Evolutionary conservation across 1,140 invertebrate genomes (phyloP).

Genomic region (Antheraea pernyi): DNA sequence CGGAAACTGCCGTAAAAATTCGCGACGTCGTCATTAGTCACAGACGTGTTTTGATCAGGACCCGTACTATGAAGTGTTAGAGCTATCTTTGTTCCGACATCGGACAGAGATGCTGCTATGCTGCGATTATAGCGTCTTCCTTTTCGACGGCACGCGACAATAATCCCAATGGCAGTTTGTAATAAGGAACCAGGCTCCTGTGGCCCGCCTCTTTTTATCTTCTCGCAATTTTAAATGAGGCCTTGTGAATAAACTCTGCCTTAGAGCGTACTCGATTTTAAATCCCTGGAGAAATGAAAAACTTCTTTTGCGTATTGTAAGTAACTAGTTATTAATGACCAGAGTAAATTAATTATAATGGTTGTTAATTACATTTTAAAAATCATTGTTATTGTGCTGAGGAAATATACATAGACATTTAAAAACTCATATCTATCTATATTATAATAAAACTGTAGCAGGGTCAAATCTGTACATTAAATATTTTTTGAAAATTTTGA

Average conservation of each 20-base stretch:
- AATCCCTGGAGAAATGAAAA: constrained; percentile 32
- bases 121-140: constrained; percentile 21
- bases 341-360: no score
- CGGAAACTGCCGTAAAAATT: constrained; percentile 66
- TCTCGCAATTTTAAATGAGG: constrained; percentile 59
- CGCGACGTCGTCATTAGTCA: constrained; percentile 65
- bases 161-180: constrained; percentile 35
- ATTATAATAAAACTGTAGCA: no score
- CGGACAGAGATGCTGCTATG: constrained; percentile 11
- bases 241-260: constrained; percentile 44
- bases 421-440: no score
- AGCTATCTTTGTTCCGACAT: constrained; percentile 29
- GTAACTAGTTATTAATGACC: constrained; percentile 1
- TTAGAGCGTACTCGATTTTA: constrained; percentile 41
- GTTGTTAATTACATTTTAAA: no score
- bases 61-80: constrained; percentile 29
- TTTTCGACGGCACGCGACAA: constrained; percentile 22
- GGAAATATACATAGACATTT: no score
- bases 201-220: constrained; percentile 42
- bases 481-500: no score
- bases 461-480: no score
- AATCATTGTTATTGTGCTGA: no score
- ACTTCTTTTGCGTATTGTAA: background rate
- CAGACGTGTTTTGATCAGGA: constrained; percentile 71
- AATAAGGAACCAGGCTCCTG: constrained; percentile 23